These are phyloP conservation scores for Hemicrepidius hirtus DNA, from an alignment of 2,888 invertebrate species.

Conservation along the genomic window DNA sequence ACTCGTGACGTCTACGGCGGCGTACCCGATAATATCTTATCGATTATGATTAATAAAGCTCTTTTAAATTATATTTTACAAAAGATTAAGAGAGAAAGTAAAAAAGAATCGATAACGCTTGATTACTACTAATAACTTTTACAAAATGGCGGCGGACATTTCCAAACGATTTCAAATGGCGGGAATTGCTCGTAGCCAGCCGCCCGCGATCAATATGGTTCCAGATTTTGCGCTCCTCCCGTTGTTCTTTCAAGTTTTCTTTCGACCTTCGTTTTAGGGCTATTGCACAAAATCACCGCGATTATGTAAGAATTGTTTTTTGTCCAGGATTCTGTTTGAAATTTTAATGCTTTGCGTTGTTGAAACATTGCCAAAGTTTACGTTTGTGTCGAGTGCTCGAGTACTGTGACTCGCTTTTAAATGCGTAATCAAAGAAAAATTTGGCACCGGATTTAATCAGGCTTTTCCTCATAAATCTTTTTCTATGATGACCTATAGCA, in stretches of 20 bases:
- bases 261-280: background rate
- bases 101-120: conserved; percentile 21
- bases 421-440: conserved; percentile 1
- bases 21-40: background rate
- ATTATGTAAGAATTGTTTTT: background rate
- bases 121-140: conserved; percentile 1
- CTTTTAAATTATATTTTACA: background rate
- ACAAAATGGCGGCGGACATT: conserved; percentile 7
- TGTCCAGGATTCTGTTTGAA: background rate
- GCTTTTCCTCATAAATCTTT: background rate
- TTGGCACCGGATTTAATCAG: background rate
- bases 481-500: no score
- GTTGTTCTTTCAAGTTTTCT: background rate
- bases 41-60: background rate
- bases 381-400: background rate
- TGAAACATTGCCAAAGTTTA: conserved; percentile 7
- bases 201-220: conserved; percentile 14
- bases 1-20: no score
- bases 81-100: background rate
- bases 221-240: conserved; percentile 19
- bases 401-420: conserved; percentile 4
- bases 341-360: background rate
- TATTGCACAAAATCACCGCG: no score
- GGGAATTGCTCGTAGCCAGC: background rate
- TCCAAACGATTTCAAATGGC: conserved; percentile 3